These are phyloP conservation scores for Polydrusus pterygomalis DNA, from an alignment of 2,888 invertebrate genomes.

Conservation along the genomic window DNA sequence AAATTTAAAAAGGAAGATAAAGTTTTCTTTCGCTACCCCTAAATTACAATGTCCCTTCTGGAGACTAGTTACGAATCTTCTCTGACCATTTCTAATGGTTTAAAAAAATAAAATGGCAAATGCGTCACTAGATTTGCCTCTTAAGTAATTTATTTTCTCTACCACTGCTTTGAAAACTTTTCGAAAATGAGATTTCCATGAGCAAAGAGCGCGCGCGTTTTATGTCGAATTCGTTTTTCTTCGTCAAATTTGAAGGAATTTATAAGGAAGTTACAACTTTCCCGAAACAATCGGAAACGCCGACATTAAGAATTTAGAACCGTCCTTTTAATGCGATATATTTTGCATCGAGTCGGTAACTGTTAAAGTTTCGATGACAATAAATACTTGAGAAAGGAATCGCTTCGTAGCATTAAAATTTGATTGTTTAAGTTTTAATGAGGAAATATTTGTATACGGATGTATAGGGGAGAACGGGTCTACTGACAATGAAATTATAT, in stretches of 20 bases:
- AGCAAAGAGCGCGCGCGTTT: conserved; percentile 14
- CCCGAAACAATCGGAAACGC: conserved; percentile 40
- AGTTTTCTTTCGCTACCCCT: no score
- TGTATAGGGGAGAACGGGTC: not conserved
- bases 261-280: conserved; percentile 43
- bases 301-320: conserved; percentile 25
- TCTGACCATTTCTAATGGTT: no score
- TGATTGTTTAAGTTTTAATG: conserved; percentile 20
- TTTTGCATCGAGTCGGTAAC: conserved; percentile 42
- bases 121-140: no score
- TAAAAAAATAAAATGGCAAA: no score
- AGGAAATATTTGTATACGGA: not conserved
- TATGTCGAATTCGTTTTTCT: conserved; percentile 36
- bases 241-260: conserved; percentile 38
- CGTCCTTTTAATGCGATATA: conserved; percentile 26
- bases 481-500: no score
- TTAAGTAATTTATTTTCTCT: not conserved
- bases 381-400: conserved; percentile 37
- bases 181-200: conserved; percentile 21
- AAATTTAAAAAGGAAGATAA: no score
- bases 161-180: not conserved
- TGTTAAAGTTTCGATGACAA: conserved; percentile 39
- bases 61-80: no score
- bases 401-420: conserved; percentile 6
- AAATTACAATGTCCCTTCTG: no score